Percentiles rank a stretch among this genome's conserved stretches.
phyloP scores from a whole-genome alignment of 2,113 vertebrate species.

The Callionymus lyra region DNA sequence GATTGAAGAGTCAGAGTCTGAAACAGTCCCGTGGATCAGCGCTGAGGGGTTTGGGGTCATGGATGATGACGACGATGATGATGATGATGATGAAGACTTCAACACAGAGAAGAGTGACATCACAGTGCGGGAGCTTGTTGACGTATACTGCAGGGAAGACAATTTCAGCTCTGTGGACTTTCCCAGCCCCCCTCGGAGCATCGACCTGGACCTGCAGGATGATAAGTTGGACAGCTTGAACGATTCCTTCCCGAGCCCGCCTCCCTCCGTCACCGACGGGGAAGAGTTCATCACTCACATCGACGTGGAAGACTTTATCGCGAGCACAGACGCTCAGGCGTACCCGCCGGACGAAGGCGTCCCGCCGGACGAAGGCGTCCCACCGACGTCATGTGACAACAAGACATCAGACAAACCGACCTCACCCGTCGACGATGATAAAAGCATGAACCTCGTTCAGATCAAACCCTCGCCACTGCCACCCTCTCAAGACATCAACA shows the following conservation, averaged over 20 bases:
- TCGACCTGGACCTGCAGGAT: slow-evolving; percentile 60
- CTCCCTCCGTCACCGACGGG: slow-evolving; percentile 45
- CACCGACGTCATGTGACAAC: slow-evolving; percentile 43
- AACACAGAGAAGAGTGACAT: slow-evolving; percentile 31
- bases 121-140: slow-evolving; percentile 18
- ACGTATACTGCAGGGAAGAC: slow-evolving; percentile 38
- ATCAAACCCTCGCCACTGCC: slow-evolving; percentile 18
- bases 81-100: slow-evolving; percentile 8
- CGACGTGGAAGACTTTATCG: slow-evolving; percentile 49
- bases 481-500: slow-evolving; percentile 42
- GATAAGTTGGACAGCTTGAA: slow-evolving; percentile 62
- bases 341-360: slow-evolving; percentile 42
- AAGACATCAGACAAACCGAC: slow-evolving; percentile 20
- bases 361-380: slow-evolving; percentile 48
- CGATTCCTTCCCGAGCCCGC: slow-evolving; percentile 62
- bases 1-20: slow-evolving; percentile 21
- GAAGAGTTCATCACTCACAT: slow-evolving; percentile 51
- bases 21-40: slow-evolving; percentile 6
- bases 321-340: slow-evolving; percentile 28
- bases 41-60: slow-evolving; percentile 5
- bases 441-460: slow-evolving; percentile 24
- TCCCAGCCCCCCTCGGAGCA: slow-evolving; percentile 58
- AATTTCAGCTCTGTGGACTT: slow-evolving; percentile 64
- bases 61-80: slow-evolving; percentile 21
- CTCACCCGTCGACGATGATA: slow-evolving; percentile 24